These are phyloP conservation scores for Tragulus kanchil DNA, from an alignment of 2,113 vertebrate species.

Conservation along the genomic window DNA sequence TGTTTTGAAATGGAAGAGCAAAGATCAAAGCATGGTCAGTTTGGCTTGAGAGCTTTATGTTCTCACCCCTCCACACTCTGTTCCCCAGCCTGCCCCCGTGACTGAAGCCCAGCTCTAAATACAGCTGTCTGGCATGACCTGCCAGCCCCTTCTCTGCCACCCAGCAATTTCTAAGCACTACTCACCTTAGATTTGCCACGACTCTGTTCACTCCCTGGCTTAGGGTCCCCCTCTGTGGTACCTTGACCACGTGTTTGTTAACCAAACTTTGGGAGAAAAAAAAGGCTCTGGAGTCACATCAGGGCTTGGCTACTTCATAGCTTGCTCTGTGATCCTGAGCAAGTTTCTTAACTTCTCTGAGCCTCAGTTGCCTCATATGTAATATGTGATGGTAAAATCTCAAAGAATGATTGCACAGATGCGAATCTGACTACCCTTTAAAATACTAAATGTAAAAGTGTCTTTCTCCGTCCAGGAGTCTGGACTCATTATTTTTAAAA, in stretches of 20 bases:
- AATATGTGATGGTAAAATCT: not conserved
- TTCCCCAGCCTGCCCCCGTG: too few species aligned
- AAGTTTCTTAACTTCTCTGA: not conserved
- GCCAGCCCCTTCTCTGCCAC: not conserved
- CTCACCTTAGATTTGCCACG: not conserved
- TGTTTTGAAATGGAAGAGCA: not conserved
- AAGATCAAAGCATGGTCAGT: not conserved
- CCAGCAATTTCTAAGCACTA: not conserved
- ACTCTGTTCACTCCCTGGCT: not conserved
- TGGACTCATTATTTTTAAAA: not conserved
- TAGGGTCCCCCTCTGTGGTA: not conserved
- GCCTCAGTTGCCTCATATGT: not conserved
- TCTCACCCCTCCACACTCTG: not conserved
- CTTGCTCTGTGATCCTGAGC: not conserved
- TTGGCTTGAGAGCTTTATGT: not conserved
- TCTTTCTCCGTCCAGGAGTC: not conserved
- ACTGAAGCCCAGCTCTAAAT: rapidly evolving
- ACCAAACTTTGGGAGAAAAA: not conserved
- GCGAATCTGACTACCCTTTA: not conserved
- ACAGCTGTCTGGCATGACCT: not conserved
- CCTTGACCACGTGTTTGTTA: not conserved
- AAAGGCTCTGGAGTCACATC: not conserved
- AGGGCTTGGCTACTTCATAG: not conserved
- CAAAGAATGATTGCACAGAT: not conserved
- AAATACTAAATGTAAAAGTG: not conserved